These are phyloP conservation scores for Notodonta dromedarius DNA, from an alignment of 2,888 invertebrate genomes.

Conservation along the genomic window DNA sequence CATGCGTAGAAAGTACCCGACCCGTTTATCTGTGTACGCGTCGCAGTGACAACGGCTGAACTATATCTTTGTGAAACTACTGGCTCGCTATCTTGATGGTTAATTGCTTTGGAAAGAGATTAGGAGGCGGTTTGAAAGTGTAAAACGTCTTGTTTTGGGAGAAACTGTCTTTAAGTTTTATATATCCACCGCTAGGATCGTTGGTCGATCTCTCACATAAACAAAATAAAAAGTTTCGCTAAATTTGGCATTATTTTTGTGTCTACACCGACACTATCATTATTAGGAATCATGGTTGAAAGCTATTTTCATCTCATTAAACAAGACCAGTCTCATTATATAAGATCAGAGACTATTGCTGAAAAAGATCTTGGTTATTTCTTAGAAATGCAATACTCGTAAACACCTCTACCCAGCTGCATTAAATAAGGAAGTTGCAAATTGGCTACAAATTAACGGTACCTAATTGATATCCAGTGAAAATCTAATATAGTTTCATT, in stretches of 20 bases:
- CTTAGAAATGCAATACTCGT: background rate
- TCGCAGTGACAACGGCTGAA: conserved; percentile 21
- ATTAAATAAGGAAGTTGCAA: conserved; percentile 43
- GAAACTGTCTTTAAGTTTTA: too few relatives aligned
- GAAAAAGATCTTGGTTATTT: background rate
- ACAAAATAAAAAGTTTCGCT: too few relatives aligned
- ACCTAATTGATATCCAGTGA: conserved; percentile 24
- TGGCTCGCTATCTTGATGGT: conserved; percentile 9
- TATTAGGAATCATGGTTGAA: too few relatives aligned
- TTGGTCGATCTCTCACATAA: too few relatives aligned
- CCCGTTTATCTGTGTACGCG: conserved; percentile 37
- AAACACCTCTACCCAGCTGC: background rate
- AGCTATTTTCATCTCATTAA: too few relatives aligned
- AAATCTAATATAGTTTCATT: conserved; percentile 23
- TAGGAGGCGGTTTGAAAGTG: background rate
- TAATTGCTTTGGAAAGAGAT: background rate
- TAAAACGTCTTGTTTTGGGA: background rate
- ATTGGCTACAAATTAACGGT: conserved; percentile 47
- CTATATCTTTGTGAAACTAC: conserved; percentile 37
- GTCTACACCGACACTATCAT: too few relatives aligned
- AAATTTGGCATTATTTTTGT: too few relatives aligned
- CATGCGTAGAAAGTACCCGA: conserved; percentile 54
- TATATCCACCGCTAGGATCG: too few relatives aligned
- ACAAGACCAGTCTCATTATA: too few relatives aligned
- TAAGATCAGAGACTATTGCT: too few relatives aligned